Percentiles rank a stretch among this genome's conserved stretches.
phyloP scores from a whole-genome alignment of 2,113 vertebrate species.

The Dromaius novaehollandiae region DNA sequence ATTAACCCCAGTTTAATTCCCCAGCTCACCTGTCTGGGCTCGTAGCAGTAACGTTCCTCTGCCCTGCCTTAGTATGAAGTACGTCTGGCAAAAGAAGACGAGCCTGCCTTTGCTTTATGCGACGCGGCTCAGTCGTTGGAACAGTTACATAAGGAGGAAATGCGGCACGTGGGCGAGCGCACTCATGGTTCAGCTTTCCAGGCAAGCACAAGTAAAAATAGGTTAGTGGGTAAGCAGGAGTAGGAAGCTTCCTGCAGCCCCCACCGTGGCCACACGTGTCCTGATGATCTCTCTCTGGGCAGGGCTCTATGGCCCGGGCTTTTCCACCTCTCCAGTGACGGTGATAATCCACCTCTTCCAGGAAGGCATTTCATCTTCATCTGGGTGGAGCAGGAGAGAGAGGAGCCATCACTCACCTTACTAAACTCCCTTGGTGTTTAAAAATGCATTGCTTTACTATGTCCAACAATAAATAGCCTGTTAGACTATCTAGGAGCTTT shows the following conservation, averaged over 20 bases:
- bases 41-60: not conserved
- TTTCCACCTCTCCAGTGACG: not conserved
- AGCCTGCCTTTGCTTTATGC: not conserved
- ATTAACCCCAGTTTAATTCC: not conserved
- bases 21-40: not conserved
- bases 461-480: not conserved
- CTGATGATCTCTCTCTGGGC: not conserved
- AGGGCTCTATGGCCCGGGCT: not conserved
- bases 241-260: not conserved
- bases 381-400: not conserved
- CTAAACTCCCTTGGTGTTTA: not conserved
- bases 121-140: fast-evolving
- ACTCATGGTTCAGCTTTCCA: not conserved
- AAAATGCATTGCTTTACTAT: not conserved
- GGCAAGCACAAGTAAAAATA: not conserved
- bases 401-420: not conserved
- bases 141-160: not conserved
- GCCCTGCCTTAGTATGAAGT: not conserved
- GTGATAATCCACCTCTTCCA: not conserved
- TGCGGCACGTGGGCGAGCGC: fast-evolving
- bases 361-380: not conserved
- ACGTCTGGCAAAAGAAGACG: not conserved
- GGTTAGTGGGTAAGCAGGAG: not conserved
- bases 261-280: fast-evolving
- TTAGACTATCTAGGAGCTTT: not conserved